Percentiles rank a stretch among this genome's conserved stretches.
phyloP scores from a whole-genome alignment of 2,888 invertebrate genomes.

The Pogonocherus hispidulus region DNA sequence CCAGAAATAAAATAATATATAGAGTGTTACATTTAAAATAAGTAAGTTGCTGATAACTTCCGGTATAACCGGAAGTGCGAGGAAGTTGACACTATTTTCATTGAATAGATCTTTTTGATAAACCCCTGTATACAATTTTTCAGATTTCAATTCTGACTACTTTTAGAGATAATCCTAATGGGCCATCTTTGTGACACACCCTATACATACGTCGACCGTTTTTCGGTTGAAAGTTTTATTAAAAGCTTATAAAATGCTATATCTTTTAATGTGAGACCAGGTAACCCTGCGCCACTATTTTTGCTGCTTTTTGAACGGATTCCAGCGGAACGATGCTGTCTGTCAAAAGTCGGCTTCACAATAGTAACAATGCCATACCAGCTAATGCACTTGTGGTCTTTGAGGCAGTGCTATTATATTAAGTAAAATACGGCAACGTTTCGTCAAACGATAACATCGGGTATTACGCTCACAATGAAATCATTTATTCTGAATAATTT shows the following conservation, averaged over 20 bases:
- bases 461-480: constrained; percentile 46
- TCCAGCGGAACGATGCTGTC: constrained; percentile 42
- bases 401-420: constrained; percentile 45
- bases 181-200: too few relatives aligned
- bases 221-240: too few relatives aligned
- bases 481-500: constrained; percentile 38
- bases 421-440: constrained; percentile 42
- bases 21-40: too few relatives aligned
- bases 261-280: not conserved
- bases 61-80: too few relatives aligned
- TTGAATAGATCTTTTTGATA: too few relatives aligned
- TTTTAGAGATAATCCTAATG: too few relatives aligned
- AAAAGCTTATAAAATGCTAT: not conserved
- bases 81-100: too few relatives aligned
- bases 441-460: constrained; percentile 44
- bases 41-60: too few relatives aligned
- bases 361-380: constrained; percentile 48
- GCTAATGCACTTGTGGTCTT: constrained; percentile 51
- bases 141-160: too few relatives aligned
- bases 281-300: constrained; percentile 9
- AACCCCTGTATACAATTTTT: too few relatives aligned
- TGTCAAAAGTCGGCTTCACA: constrained; percentile 53
- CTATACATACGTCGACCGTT: too few relatives aligned
- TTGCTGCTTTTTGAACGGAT: constrained; percentile 40
- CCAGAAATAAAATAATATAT: too few relatives aligned